Evolutionary conservation across 1,140 invertebrate genomes (phyloP).

Genomic region (Sweltsa coloradensis): DNA sequence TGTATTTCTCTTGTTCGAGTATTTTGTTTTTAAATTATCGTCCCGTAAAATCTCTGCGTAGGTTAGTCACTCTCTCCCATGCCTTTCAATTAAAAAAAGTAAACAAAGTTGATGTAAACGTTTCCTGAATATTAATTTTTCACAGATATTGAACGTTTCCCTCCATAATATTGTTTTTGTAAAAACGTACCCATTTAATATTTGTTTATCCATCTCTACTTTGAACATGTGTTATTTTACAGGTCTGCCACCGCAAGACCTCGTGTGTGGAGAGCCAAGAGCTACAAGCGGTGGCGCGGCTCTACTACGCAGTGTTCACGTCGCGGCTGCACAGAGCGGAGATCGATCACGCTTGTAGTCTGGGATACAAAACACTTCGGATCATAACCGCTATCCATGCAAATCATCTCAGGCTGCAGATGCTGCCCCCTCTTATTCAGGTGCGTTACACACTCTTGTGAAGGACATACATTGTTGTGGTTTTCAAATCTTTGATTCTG

Average conservation of each 20-base stretch:
- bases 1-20: too few species aligned
- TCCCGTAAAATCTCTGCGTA: too few species aligned
- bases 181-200: slow-evolving; percentile 9
- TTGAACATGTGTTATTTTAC: slow-evolving; percentile 28
- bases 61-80: too few species aligned
- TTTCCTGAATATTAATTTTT: too few species aligned
- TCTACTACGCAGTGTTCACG: slow-evolving; percentile 35
- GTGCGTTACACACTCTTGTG: too few species aligned
- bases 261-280: slow-evolving; percentile 30
- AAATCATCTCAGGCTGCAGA: slow-evolving; percentile 22
- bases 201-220: slow-evolving; percentile 13
- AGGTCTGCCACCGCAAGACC: slow-evolving; percentile 28
- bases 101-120: too few species aligned
- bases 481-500: too few species aligned
- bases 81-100: too few species aligned
- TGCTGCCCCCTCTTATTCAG: slow-evolving; percentile 30
- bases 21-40: too few species aligned
- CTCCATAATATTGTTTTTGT: slow-evolving; percentile 17
- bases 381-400: slow-evolving; percentile 28
- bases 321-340: slow-evolving; percentile 32
- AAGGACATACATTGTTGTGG: too few species aligned
- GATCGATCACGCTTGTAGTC: slow-evolving; percentile 24
- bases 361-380: slow-evolving; percentile 30
- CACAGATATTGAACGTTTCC: slow-evolving; percentile 10
- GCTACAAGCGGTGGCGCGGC: slow-evolving; percentile 28